Evolutionary conservation across 2,888 invertebrate species (phyloP).

Genomic region (Laothoe populi): DNA sequence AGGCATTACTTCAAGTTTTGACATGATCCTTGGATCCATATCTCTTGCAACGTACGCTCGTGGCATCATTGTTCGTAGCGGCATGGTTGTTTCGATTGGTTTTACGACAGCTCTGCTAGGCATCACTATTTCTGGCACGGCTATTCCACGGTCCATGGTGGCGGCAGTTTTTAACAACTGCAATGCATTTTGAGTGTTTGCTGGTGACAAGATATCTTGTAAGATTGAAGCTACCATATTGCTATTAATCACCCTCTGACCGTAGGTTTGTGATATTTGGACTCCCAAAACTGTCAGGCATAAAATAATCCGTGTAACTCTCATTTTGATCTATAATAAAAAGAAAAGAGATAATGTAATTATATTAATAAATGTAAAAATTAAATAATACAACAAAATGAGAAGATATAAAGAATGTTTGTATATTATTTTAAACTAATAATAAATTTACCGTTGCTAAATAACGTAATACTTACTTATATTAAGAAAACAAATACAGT

Average conservation of each 20-base stretch:
- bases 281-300: conserved; percentile 30
- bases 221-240: conserved; percentile 40
- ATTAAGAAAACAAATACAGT: not conserved
- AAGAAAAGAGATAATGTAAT: not conserved
- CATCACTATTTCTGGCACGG: conserved; percentile 31
- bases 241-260: conserved; percentile 33
- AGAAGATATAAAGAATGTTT: no score
- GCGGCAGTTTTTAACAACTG: conserved; percentile 39
- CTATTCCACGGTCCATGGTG: conserved; percentile 23
- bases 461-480: not conserved
- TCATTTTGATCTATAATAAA: conserved; percentile 3
- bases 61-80: conserved; percentile 26
- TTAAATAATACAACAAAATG: no score
- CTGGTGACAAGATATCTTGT: conserved; percentile 50
- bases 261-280: conserved; percentile 26
- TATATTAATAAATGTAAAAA: no score
- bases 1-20: conserved; percentile 25
- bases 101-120: conserved; percentile 10
- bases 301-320: conserved; percentile 30
- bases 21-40: conserved; percentile 7
- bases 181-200: conserved; percentile 44
- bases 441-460: no score
- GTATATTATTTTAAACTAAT: no score
- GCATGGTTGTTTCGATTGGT: conserved; percentile 25
- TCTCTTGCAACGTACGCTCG: conserved; percentile 3